Base-by-base conservation (phyloP, 2,797 vertebrate genomes). In the Enteromius mattozi region DNA sequence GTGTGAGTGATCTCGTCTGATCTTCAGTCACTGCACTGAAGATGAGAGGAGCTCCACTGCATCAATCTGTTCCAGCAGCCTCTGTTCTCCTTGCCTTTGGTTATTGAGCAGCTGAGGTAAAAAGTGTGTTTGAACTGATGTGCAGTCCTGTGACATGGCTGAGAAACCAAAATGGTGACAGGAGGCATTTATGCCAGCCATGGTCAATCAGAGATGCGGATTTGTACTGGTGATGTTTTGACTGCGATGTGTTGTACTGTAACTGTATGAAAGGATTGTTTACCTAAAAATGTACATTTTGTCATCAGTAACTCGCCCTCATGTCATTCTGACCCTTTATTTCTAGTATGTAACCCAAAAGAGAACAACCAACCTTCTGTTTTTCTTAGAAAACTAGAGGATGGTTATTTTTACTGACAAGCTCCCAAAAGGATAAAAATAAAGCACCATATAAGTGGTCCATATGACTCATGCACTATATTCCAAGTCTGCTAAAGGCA, bases 1-100 rank as follows among this genome's bases (percentile, higher is more conserved):
- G 78, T 79, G 80, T 80, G 77, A 85, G 80, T 77, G 54, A 88
- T 84, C 63, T 78, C 79, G 81, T 86, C 79, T 87, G 86, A 89
- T 88, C 86, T 79, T 80, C 75, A 54, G 59, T 56, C 40, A 86
- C 61, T 85, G 82, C 77, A 78, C 84, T 80, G 72, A 72, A 82
- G 82, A 87, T 89, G 65, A 84, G 75, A 85, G 42, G 80, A 87
- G 65, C 72, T 70, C 71, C 33, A 35, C 71, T 75, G 47, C 33
- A 72, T 84, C 66, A 54, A 70, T 79, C 79, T 70, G 74, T 82
- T 76, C 69, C 74, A 75, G 81, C 63, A 85, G 80, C 69, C 70
- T 69, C 30, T 72, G 54, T 78, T 82, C 65, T 54, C 45, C 54
- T 35, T 68, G 77, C 51, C 77, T 78, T 75, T 75, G 81, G 81